These are phyloP conservation scores for Campopleginae sp. DNA, from an alignment of 2,888 invertebrate species.

Conservation along the genomic window DNA sequence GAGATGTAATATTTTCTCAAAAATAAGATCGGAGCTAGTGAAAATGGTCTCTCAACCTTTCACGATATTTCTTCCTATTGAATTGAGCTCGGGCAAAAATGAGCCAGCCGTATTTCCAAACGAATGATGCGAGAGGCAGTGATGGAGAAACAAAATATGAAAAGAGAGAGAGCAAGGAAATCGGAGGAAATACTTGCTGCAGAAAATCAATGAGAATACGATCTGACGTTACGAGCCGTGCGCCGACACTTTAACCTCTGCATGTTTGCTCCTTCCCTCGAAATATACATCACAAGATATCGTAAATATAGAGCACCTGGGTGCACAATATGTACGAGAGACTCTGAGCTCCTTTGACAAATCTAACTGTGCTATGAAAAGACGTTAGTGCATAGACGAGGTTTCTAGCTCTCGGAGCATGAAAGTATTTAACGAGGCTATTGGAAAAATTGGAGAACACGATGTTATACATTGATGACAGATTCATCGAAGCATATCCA, in stretches of 20 bases:
- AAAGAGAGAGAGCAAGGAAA: not conserved
- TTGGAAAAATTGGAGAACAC: not conserved
- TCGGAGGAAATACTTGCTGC: not conserved
- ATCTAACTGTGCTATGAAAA: not conserved
- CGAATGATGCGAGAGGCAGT: constrained; percentile 11
- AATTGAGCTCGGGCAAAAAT: constrained; percentile 17
- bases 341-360: not conserved
- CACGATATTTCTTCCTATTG: constrained; percentile 13
- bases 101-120: constrained; percentile 12
- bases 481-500: no score
- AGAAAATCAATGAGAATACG: constrained; percentile 44
- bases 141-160: constrained; percentile 9
- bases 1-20: not conserved
- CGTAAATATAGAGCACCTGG: constrained; percentile 16
- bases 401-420: not conserved
- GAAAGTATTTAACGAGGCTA: not conserved
- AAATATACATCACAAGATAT: constrained; percentile 42
- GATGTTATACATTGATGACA: not conserved
- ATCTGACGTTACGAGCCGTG: not conserved
- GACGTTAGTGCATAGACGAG: not conserved
- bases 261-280: constrained; percentile 3
- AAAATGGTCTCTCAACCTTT: not conserved
- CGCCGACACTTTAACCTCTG: not conserved
- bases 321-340: not conserved
- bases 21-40: not conserved